These are phyloP conservation scores for Apodemia mormo DNA, from an alignment of 2,888 invertebrate genomes.

Conservation along the genomic window DNA sequence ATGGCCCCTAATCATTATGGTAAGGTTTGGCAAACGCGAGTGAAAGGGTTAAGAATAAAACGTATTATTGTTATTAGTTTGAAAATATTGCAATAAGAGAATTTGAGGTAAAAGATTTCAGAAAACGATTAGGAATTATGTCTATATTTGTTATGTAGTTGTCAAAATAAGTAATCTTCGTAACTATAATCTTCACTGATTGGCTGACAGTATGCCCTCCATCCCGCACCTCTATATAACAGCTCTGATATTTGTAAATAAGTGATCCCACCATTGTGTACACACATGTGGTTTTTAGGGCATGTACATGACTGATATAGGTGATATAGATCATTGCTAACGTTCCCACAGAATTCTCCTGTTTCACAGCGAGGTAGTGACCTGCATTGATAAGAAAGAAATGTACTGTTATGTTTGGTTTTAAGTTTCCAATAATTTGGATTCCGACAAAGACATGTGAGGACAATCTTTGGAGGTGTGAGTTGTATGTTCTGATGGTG, in stretches of 20 bases:
- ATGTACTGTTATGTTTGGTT: slow-evolving; percentile 42
- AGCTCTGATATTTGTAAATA: slow-evolving; percentile 74
- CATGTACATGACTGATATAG: slow-evolving; percentile 84
- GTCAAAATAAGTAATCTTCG: slow-evolving; percentile 35
- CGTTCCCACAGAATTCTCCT: slow-evolving; percentile 83
- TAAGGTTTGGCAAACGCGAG: too few relatives aligned
- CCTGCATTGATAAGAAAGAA: slow-evolving; percentile 68
- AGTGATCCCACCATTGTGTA: slow-evolving; percentile 72
- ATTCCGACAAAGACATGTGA: slow-evolving; percentile 74
- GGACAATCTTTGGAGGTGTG: slow-evolving; percentile 64
- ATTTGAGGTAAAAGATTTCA: too few relatives aligned
- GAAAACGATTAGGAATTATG: too few relatives aligned
- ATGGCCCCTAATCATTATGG: too few relatives aligned
- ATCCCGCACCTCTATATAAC: slow-evolving; percentile 79
- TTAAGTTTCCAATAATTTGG: slow-evolving; percentile 78
- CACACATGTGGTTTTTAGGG: slow-evolving; percentile 82
- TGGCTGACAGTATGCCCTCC: slow-evolving; percentile 79
- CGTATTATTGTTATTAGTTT: too few relatives aligned
- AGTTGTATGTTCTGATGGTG: slow-evolving; percentile 65
- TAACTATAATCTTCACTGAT: slow-evolving; percentile 54
- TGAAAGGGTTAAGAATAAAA: too few relatives aligned
- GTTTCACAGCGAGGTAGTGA: slow-evolving; percentile 76
- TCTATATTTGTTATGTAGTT: background rate
- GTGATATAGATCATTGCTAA: slow-evolving; percentile 80
- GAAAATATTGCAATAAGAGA: too few relatives aligned